Base-by-base conservation (phyloP, 2,888 invertebrate species). In the Oxytorus armatus region DNA sequence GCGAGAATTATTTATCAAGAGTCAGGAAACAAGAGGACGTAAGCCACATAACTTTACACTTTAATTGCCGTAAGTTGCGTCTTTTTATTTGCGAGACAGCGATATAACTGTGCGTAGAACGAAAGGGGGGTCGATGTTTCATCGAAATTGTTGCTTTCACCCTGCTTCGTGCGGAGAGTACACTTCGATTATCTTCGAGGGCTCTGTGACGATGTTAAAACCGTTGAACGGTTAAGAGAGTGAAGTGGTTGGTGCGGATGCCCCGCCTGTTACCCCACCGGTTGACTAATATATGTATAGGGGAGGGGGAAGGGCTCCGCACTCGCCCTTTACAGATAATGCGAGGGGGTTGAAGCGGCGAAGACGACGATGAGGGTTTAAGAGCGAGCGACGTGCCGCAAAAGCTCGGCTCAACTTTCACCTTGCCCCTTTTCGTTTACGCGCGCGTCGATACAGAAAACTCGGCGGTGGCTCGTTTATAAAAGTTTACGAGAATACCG, bases 121-220 rank as follows among this genome's bases (percentile, higher is more conserved):
- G n/a, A 39, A 10, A 39, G 39, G 2, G 39, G 66, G 29, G 33
- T 49, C 44, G 25, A 21, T 29, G 18, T 57, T 39, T 57, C 68
- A 49, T 61, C 61, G 68, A 76, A 61, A 69, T 66, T 29, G 66
- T 61, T 23, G 59, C 16, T 57, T 66, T 33, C 33, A 11, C 23
- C 49, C 49, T 51, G 18, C 21, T 39, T 29, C 23, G 42, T 7
- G 5, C 47, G 25, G 4, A 11, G 33, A 57, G 57, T 57, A 57
- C 36, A 49, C 61, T 72, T 72, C 68, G 76, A 76, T 76, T 61
- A 76, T 76, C 61, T 59, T 44, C 33, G 59, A 76, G 68, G 55
- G 61, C 53, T 61, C 33, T 21, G 68, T 53, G 76, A 69, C 68
- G 76, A 69, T 44, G 76, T 76, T 68, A 68, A 69, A 36, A 57